A percentile compares a stretch with the other conserved stretches of the same genome.
Evolutionary conservation across 2,113 vertebrate genomes (phyloP).

Genomic region (Cheilinus undulatus): DNA sequence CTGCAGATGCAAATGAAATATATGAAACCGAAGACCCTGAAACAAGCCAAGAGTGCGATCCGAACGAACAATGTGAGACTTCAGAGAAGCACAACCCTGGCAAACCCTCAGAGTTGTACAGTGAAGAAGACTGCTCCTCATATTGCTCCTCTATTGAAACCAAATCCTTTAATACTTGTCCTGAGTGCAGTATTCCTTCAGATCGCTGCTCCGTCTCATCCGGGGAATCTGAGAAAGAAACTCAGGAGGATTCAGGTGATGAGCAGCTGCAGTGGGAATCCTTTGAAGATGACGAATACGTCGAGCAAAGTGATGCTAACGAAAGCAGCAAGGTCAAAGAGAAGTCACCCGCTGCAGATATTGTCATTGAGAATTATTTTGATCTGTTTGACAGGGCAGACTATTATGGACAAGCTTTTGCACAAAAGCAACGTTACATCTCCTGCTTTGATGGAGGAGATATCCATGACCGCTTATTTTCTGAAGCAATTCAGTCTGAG

Average conservation of each 20-base stretch:
- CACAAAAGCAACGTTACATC: slow-evolving; percentile 58
- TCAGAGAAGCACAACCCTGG: slow-evolving; percentile 30
- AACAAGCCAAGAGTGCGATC: slow-evolving; percentile 42
- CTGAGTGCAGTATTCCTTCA: slow-evolving; percentile 52
- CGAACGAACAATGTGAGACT: slow-evolving; percentile 26
- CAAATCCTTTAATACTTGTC: slow-evolving; percentile 72
- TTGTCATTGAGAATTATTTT: slow-evolving; percentile 63
- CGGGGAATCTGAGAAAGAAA: slow-evolving; percentile 65
- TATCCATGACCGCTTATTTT: slow-evolving; percentile 58
- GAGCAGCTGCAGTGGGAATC: slow-evolving; percentile 76
- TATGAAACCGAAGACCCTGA: slow-evolving; percentile 25
- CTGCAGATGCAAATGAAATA: slow-evolving; percentile 17
- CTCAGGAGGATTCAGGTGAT: slow-evolving; percentile 71
- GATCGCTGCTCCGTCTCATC: slow-evolving; percentile 60
- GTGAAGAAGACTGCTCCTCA: slow-evolving; percentile 66
- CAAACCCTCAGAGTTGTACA: slow-evolving; percentile 26
- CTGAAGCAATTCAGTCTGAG: slow-evolving; percentile 41
- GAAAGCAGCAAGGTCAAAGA: slow-evolving; percentile 8
- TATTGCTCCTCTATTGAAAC: slow-evolving; percentile 72
- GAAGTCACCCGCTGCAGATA: slow-evolving; percentile 15
- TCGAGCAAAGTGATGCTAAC: background rate
- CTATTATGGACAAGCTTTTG: slow-evolving; percentile 22
- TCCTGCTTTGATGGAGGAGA: slow-evolving; percentile 80
- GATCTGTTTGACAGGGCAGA: slow-evolving; percentile 74
- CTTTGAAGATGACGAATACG: slow-evolving; percentile 69